Evolutionary conservation across 2,113 vertebrate genomes (phyloP), one percentile per base, ranked within the genome.

Genomic region (Sprattus sprattus): DNA sequence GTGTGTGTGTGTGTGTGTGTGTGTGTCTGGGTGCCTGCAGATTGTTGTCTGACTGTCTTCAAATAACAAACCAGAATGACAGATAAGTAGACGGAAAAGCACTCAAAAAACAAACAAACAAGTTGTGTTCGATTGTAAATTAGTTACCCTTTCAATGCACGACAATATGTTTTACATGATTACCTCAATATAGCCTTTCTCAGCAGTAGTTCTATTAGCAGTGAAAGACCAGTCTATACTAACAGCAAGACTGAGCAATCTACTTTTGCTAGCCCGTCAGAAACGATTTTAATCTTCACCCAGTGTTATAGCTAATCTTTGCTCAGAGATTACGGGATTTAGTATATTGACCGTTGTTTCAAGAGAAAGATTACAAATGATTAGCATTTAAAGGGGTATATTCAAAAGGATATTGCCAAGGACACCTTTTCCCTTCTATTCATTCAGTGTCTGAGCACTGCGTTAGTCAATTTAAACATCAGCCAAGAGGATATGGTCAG

Each of bases 301-400:
- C 11, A 13, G 32, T 32, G 28, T 16, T 39, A 78, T 78, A 78
- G 39, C 54, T 71, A 67, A 83, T 84, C 80, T 84, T 45, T 85
- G 78, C 44, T 54, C 18, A 10, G 50, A 60, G 83, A 84, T 84
- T 85, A 82, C 84, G 81, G 82, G 80, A 86, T 88, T 88, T 85
- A 52, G 20, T 88, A 82, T 88, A 88, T 88, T 85, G 82, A 86
- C 28, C 81, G 81, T 88, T 75, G 60, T 82, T 88, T 88, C 83
- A 85, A 85, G 82, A 81, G n/a, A 81, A 81, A 84, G 54, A 83
- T 84, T 91, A 90, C 89, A 89, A 90, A 91, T 89, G 92, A 95
- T 94, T 95, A 92, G 92, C 93, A 95, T 94, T 93, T 95, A 94
- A 91, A 95, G 93, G 83, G 92, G 86, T 90, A 91, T 90, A 88